Conservation (phyloP, 2,113 vertebrate genomes). For the Tragelaphus imberbis region DNA sequence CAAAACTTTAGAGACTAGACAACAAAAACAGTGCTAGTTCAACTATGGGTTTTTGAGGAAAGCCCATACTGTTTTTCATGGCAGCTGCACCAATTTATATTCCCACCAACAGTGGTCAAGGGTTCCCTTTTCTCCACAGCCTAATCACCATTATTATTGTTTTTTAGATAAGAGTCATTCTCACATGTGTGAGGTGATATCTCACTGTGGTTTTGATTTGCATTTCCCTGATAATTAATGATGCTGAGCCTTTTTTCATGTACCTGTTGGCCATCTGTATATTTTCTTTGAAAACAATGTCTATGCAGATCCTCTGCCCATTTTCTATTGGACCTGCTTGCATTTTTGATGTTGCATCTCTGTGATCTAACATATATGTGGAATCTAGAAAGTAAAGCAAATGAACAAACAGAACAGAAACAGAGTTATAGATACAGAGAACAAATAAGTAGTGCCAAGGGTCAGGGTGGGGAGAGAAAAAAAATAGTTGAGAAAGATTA, state of each 20-base stretch:
- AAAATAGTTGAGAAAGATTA: not conserved
- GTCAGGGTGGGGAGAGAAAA: not conserved
- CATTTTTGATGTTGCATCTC: not conserved
- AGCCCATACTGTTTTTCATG: not conserved
- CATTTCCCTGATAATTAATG: not conserved
- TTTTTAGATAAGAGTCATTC: not conserved
- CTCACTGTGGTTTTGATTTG: not conserved
- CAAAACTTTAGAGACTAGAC: not conserved
- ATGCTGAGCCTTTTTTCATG: not conserved
- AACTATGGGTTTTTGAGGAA: not conserved
- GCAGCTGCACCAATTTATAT: not conserved
- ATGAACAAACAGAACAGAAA: not conserved
- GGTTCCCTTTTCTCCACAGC: not conserved
- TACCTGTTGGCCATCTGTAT: not conserved
- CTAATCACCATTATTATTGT: not conserved
- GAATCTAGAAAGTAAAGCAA: not conserved
- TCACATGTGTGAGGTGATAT: not conserved
- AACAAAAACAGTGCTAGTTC: not conserved
- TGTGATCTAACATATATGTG: not conserved
- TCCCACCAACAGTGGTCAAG: not conserved
- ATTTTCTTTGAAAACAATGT: not conserved
- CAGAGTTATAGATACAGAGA: not conserved
- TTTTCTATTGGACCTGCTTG: not conserved
- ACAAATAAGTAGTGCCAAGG: not conserved
- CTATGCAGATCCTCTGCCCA: not conserved